Percentiles rank a stretch among this genome's conserved stretches.
These are phyloP conservation scores for Bombus difficillimus DNA, from an alignment of 1,140 invertebrate genomes.

Conservation along the genomic window DNA sequence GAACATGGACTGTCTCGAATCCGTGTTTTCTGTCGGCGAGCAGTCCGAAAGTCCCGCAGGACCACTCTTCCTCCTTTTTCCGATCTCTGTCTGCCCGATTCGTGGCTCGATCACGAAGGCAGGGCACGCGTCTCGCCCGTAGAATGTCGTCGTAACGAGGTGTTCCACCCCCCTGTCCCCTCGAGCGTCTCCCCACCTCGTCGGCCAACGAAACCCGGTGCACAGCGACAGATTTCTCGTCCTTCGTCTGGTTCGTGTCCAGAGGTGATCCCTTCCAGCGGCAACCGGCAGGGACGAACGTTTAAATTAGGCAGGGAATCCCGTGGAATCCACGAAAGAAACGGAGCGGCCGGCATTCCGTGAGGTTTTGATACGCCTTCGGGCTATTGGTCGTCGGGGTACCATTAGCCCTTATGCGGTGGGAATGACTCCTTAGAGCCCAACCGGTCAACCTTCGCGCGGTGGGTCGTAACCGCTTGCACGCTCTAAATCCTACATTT, in stretches of 20 bases:
- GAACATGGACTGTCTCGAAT: constrained; percentile 30
- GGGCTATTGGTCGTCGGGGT: constrained; percentile 69
- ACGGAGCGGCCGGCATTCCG: constrained; percentile 74
- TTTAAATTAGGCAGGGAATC: constrained; percentile 82
- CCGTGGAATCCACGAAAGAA: constrained; percentile 79
- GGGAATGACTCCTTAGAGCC: constrained; percentile 67
- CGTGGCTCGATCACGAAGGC: constrained; percentile 78
- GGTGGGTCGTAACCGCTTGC: constrained; percentile 47
- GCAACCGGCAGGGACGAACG: constrained; percentile 72
- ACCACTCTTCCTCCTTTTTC: constrained; percentile 65
- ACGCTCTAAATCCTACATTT: constrained; percentile 58
- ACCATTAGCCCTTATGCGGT: constrained; percentile 78
- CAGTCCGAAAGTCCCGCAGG: constrained; percentile 34
- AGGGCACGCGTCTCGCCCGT: constrained; percentile 81
- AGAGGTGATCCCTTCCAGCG: constrained; percentile 71
- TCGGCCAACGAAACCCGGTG: constrained; percentile 5
- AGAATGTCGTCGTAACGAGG: constrained; percentile 83
- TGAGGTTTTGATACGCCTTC: constrained; percentile 76
- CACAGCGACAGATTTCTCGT: constrained; percentile 37
- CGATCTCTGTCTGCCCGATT: constrained; percentile 44
- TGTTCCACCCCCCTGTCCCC: constrained; percentile 62
- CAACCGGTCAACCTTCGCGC: constrained; percentile 63
- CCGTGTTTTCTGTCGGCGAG: constrained; percentile 23
- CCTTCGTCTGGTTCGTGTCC: constrained; percentile 58
- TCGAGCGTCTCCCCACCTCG: constrained; percentile 12